Base-by-base conservation (phyloP, 1,140 invertebrate species). In the Drosophila willistoni region DNA sequence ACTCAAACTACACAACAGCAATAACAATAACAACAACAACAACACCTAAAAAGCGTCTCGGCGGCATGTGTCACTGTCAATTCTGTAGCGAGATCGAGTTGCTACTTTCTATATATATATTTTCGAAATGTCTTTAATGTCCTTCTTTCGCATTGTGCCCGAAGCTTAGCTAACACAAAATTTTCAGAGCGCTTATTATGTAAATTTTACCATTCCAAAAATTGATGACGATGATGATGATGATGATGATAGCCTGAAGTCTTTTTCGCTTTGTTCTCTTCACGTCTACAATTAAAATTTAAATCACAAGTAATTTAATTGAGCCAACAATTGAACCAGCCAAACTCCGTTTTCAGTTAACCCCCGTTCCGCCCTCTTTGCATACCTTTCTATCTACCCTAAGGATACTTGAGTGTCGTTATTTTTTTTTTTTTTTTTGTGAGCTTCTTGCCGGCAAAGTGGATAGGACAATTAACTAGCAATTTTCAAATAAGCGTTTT, bases 271-370 rank as follows among this genome's bases (percentile, higher is more conserved):
- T 59, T 59, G 56, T 59, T 14, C 56, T 33, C 56, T 77, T 66
- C 71, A 74, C 69, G 76, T 87, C 82, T 87, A 83, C 84, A 86
- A 86, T 86, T 86, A 87, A 86, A 86, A 86, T 86, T 86, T 87
- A 86, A 86, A 87, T 86, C 82, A 87, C 85, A 86, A 83, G 79
- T 83, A 86, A 86, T 87, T 86, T 86, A 86, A 86, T 86, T 86
- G 83, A 87, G 82, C 84, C 68, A 86, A 86, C 76, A 78, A 78
- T 75, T 71, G 62, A 56, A 42, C 61, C 60, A 64, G 81, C 84
- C 17, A 51, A 51, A 19, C 19, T 19, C 44, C 14, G 44, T 51
- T 51, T 51, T 47, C 44, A 44, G 42, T 44, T 47, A 2, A 7
- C 44, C 19, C 3, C 6, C 29, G 29, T 25, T 25, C 29, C 29